Evolutionary conservation across 2,113 vertebrate genomes (phyloP).

Genomic region (Sialia sialis): DNA sequence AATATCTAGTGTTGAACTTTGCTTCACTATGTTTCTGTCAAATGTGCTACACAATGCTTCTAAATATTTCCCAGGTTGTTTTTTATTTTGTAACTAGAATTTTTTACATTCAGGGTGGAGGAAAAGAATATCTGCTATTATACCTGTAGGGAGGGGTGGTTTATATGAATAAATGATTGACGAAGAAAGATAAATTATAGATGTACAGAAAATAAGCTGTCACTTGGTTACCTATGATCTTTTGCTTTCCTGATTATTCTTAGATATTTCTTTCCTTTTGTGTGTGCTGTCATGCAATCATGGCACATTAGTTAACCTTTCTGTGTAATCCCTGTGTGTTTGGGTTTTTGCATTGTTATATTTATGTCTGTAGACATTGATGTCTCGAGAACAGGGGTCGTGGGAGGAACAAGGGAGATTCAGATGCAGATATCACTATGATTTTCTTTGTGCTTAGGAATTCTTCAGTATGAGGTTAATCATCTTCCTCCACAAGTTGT

Average conservation of each 20-base stretch:
- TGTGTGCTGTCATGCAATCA: neutral
- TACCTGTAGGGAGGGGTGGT: neutral
- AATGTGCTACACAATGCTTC: neutral
- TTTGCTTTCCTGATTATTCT: neutral
- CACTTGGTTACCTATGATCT: neutral
- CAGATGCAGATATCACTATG: neutral
- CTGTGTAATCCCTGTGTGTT: neutral
- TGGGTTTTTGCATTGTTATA: neutral
- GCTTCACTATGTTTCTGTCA: neutral
- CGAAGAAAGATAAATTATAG: neutral
- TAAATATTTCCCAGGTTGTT: neutral
- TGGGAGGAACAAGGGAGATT: neutral
- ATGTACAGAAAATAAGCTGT: neutral
- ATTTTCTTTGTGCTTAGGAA: neutral
- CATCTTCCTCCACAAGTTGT: neutral
- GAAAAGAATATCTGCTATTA: neutral
- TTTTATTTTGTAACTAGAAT: neutral
- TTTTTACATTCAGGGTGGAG: neutral
- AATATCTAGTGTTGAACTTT: neutral
- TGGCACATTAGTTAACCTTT: neutral
- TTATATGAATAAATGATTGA: neutral
- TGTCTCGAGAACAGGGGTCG: neutral
- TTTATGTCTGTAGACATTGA: neutral
- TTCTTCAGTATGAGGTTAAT: neutral
- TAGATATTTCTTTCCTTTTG: neutral